Evolutionary conservation across 1,140 invertebrate genomes (phyloP).

Genomic region (Mizuhopecten yessoensis): DNA sequence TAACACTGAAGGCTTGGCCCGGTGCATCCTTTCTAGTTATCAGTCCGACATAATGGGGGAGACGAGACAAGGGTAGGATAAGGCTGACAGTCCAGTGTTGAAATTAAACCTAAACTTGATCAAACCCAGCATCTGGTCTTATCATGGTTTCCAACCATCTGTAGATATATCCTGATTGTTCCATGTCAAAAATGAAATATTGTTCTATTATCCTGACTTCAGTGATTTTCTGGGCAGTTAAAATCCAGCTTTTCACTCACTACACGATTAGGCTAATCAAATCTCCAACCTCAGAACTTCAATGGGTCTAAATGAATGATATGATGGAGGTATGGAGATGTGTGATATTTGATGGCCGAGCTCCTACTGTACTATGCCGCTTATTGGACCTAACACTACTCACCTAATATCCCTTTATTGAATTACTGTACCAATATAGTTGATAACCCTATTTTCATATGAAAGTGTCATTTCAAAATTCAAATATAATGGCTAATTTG

Average conservation of each 20-base stretch:
- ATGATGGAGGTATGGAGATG: neutral
- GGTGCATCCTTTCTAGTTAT: neutral
- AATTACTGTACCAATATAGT: neutral
- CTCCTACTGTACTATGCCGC: neutral
- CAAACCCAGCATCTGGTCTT: constrained; percentile 10
- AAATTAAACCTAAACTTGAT: constrained; percentile 2
- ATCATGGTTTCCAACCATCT: neutral
- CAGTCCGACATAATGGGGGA: neutral
- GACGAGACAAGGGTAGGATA: neutral
- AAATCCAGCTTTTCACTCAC: constrained; percentile 16
- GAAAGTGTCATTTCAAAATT: constrained; percentile 2
- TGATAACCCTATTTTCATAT: constrained; percentile 4
- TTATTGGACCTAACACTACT: neutral
- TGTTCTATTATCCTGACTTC: constrained; percentile 7
- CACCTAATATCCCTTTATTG: neutral
- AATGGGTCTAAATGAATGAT: neutral
- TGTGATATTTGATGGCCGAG: neutral
- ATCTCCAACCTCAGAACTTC: constrained; percentile 25
- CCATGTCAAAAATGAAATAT: constrained; percentile 39
- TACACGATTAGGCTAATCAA: constrained; percentile 1
- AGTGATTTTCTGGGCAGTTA: constrained; percentile 33
- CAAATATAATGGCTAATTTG: constrained; percentile 1
- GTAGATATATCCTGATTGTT: constrained; percentile 38
- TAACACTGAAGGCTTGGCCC: neutral
- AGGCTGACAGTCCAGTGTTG: constrained; percentile 18